Conservation (phyloP, 2,113 vertebrate genomes). For the Pygoscelis adeliae region DNA sequence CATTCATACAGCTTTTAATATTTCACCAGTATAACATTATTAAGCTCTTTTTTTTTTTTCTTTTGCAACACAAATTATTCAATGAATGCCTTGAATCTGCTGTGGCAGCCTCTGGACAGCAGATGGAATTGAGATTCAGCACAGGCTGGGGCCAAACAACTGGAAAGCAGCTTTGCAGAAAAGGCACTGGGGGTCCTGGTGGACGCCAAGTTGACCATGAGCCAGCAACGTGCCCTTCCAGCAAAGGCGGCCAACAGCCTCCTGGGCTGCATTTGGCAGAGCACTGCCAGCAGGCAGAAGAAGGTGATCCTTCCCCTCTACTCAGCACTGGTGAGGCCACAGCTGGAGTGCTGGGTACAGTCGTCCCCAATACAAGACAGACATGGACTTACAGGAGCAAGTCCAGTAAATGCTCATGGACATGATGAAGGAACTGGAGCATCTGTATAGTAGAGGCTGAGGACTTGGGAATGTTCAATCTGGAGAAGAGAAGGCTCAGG, state of each 20-base stretch:
- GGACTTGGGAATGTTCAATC: neutral
- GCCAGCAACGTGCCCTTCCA: fast-evolving
- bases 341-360: neutral
- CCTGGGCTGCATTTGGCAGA: neutral
- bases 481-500: neutral
- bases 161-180: neutral
- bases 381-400: neutral
- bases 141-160: neutral
- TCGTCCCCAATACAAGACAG: neutral
- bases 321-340: neutral
- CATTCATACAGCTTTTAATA: neutral
- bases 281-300: fast-evolving
- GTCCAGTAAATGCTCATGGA: neutral
- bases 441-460: neutral
- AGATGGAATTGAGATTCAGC: neutral
- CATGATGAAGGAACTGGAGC: neutral
- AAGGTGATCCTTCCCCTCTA: neutral
- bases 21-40: neutral
- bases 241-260: neutral
- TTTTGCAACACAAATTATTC: neutral
- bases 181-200: neutral
- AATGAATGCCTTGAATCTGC: neutral
- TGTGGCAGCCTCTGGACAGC: neutral
- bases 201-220: neutral
- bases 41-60: neutral